Base-by-base conservation (phyloP, 2,797 vertebrate genomes). In the Falco rusticolus region DNA sequence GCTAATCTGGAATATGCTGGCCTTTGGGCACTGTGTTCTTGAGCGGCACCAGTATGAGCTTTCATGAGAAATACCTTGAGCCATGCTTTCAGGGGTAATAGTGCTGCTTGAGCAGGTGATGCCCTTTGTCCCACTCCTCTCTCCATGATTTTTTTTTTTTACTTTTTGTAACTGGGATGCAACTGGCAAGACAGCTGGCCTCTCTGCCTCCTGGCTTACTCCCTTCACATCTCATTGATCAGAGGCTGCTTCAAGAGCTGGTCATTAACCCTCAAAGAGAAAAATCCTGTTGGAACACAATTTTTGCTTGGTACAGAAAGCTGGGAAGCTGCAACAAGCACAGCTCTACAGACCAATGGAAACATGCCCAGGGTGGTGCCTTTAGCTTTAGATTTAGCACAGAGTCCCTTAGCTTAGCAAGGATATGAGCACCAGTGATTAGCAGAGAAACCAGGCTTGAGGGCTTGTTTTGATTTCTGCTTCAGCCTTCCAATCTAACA, bases 401-500 rank as follows among this genome's bases (percentile, higher is more conserved):
- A 14, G 33, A 56, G 66, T 57, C 72, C 17, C 77, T 63, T 54
- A 66, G 39, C 59, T 3, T n/a, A 61, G 51, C 64, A 28, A 50
- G 45, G 60, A 47, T 76, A 5, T 10, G 33, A 92, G 85, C 37
- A 48, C 16, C 37, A 33, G 70, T 3, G 29, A 69, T 79, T 43
- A 84, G 56, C 63, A 48, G 74, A 78, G 77, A 70, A 86, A 91
- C 22, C 68, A 68, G 37, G 37, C 94, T 85, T 6, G 48, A 43
- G 79, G 64, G 60, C 45, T 71, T 95, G 87, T 95, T 95, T 96
- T 89, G 87, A 81, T 94, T 93, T 61, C 65, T 93, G 78, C 68
- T 80, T 74, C 51, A 53, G 76, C 77, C 48, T 82, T 65, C 69
- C 78, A 60, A 37, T 31, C 64, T 70, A 93, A 80, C 71, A 53